A percentile compares a stretch with the other conserved stretches of the same genome.
phyloP scores from a whole-genome alignment of 2,888 invertebrate genomes.

The Physocephala rufipes region DNA sequence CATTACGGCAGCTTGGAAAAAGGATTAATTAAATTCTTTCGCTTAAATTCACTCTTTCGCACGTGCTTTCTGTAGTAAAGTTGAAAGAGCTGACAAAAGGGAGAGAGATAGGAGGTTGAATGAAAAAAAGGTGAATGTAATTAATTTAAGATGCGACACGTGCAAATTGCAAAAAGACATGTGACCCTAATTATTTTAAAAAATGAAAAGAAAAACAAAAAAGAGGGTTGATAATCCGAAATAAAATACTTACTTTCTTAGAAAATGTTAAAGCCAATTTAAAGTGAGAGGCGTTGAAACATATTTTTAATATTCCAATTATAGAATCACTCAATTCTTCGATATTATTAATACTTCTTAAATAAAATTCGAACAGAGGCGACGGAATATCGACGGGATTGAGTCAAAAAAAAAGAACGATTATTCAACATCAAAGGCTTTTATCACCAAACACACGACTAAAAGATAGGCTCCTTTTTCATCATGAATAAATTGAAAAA shows the following conservation, averaged over 20 bases:
- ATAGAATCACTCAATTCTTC: neutral
- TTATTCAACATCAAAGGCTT: neutral
- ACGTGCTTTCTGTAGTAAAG: neutral
- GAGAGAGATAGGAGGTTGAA: neutral
- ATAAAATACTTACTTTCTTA: neutral
- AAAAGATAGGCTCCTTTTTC: conserved; percentile 10
- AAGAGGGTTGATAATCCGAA: no score
- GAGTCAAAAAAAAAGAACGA: no score
- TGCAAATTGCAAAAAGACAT: no score
- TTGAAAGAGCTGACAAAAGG: neutral
- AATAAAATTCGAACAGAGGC: no score
- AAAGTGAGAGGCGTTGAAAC: neutral
- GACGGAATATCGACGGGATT: no score
- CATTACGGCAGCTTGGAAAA: no score
- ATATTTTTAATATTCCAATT: neutral
- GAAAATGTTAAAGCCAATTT: neutral
- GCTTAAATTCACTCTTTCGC: no score
- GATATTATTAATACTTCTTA: neutral
- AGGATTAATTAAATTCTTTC: no score
- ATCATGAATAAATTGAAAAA: conserved; percentile 4
- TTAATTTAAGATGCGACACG: no score
- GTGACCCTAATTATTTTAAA: no score
- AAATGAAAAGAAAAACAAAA: no score
- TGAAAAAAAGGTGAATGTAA: neutral
- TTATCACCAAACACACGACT: neutral